Conservation (phyloP, 2,113 vertebrate species). For the Carassius auratus region DNA sequence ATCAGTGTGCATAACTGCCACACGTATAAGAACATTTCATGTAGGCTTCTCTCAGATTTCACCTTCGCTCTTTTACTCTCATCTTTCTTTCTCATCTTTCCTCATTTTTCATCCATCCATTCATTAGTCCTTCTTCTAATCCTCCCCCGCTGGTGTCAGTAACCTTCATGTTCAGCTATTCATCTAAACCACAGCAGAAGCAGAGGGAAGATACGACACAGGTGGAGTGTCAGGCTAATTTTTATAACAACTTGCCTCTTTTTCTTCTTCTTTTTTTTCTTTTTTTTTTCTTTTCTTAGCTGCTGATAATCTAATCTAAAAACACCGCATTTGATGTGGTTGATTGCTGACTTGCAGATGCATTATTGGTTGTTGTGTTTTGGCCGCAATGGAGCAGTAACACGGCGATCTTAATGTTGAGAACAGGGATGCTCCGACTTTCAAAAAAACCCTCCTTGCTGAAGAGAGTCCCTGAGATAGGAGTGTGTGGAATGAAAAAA, state of each 20-base stretch:
- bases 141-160: slow-evolving; percentile 28
- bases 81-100: slow-evolving; percentile 2
- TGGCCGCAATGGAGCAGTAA: background rate
- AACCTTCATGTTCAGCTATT: slow-evolving; percentile 28
- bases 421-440: background rate
- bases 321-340: no score
- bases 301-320: background rate
- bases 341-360: background rate
- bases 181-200: slow-evolving; percentile 19
- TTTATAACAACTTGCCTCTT: background rate
- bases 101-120: slow-evolving; percentile 17
- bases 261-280: slow-evolving; percentile 44
- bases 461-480: background rate
- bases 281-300: background rate
- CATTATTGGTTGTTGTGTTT: background rate
- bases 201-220: background rate
- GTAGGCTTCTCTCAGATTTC: slow-evolving; percentile 14
- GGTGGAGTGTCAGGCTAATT: background rate
- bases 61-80: slow-evolving; percentile 29
- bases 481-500: background rate
- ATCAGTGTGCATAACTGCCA: background rate
- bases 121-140: slow-evolving; percentile 22
- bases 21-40: background rate
- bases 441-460: background rate
- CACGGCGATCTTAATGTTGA: background rate